Evolutionary conservation across 2,888 invertebrate genomes (phyloP).

Genomic region (Trachelus tabidus): DNA sequence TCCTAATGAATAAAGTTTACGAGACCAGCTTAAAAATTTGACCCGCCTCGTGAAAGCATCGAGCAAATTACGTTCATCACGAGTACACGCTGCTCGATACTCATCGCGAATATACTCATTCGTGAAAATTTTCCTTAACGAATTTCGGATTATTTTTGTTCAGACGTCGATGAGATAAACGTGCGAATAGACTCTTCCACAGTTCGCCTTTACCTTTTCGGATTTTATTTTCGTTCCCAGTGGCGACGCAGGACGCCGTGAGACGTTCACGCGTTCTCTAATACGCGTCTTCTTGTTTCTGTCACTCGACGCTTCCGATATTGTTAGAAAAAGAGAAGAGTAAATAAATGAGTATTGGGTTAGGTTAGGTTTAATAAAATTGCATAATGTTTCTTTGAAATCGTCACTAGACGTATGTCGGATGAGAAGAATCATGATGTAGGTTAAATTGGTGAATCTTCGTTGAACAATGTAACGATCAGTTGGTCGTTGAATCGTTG

Average conservation of each 20-base stretch:
- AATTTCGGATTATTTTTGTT: background rate
- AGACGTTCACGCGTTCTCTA: background rate
- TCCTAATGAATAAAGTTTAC: conserved; percentile 11
- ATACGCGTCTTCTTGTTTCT: background rate
- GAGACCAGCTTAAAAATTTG: background rate
- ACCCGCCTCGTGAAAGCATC: conserved; percentile 16
- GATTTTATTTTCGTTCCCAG: background rate
- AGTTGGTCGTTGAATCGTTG: background rate
- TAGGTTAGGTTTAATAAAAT: background rate
- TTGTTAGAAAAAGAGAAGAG: background rate
- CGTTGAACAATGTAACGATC: background rate
- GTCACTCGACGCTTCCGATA: background rate
- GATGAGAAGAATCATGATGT: background rate
- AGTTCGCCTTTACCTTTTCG: background rate
- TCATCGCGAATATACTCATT: background rate
- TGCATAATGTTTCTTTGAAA: background rate
- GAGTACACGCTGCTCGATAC: background rate
- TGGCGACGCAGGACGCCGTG: background rate
- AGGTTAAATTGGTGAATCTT: background rate
- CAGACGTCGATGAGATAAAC: background rate
- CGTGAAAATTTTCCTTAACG: background rate
- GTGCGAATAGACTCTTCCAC: background rate
- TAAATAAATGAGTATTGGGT: background rate
- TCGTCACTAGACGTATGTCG: background rate
- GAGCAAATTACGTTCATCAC: background rate